phyloP scores from a whole-genome alignment of 2,797 vertebrate genomes.

The Lindbergichthys nudifrons region DNA sequence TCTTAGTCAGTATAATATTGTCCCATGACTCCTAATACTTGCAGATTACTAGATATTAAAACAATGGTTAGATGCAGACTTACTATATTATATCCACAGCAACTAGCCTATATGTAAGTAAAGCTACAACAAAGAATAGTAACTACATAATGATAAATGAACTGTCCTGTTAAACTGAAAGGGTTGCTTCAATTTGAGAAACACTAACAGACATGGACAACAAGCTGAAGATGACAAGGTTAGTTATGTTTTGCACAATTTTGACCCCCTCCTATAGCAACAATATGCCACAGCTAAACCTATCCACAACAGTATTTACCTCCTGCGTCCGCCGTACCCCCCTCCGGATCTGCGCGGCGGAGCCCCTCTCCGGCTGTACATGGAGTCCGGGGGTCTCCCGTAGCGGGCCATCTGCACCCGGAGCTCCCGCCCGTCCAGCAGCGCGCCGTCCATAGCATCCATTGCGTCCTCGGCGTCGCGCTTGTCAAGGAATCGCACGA shows the following conservation, averaged over 20 bases:
- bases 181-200: not conserved
- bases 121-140: not conserved
- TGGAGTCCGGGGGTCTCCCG: conserved; percentile 93
- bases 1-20: no score
- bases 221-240: not conserved
- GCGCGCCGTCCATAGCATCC: conserved; percentile 97
- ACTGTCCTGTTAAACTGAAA: not conserved
- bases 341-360: conserved; percentile 86
- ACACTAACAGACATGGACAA: not conserved
- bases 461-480: conserved; percentile 97
- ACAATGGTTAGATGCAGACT: not conserved
- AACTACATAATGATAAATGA: not conserved
- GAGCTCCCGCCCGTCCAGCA: conserved; percentile 94
- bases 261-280: not conserved
- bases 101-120: not conserved
- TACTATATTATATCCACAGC: not conserved
- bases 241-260: not conserved
- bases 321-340: conserved; percentile 68
- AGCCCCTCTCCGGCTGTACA: conserved; percentile 89
- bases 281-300: not conserved
- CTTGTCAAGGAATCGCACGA: conserved; percentile 96
- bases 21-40: no score
- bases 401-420: conserved; percentile 98
- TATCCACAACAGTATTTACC: conserved; percentile 26
- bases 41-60: not conserved